A percentile compares a stretch with the other conserved stretches of the same genome.
Evolutionary conservation across 2,113 vertebrate genomes (phyloP).

Genomic region (Myanophis thanlyinensis): DNA sequence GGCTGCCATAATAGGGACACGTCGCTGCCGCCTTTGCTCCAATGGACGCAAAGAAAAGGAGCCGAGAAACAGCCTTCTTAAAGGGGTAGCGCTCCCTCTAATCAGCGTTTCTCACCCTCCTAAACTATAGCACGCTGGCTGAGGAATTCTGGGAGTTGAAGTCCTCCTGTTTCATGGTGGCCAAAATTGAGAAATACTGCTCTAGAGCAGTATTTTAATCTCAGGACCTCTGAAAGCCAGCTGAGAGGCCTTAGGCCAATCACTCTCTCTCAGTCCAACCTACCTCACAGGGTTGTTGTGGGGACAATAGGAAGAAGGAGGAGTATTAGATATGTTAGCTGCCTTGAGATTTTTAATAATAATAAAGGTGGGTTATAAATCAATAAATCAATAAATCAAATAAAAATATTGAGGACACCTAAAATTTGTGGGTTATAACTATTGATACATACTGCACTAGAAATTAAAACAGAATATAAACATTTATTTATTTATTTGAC

Average conservation of each 20-base stretch:
- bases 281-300: too few relatives aligned
- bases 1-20: slow-evolving; percentile 47
- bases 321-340: too few relatives aligned
- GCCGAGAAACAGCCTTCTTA: slow-evolving; percentile 47
- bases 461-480: background rate
- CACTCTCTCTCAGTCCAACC: too few relatives aligned
- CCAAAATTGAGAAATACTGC: background rate
- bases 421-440: background rate
- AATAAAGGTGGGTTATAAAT: too few relatives aligned
- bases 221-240: background rate
- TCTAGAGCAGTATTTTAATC: background rate
- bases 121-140: background rate
- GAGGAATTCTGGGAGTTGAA: background rate
- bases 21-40: slow-evolving; percentile 38
- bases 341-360: too few relatives aligned
- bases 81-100: slow-evolving; percentile 18
- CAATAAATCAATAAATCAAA: too few relatives aligned
- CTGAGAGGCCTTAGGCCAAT: background rate
- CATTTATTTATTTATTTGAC: background rate
- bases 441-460: background rate
- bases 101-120: background rate
- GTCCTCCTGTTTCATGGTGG: background rate
- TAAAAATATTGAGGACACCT: background rate
- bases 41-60: slow-evolving; percentile 30
- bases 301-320: too few relatives aligned